Base-by-base conservation (phyloP, 1,140 invertebrate genomes). In the Mya arenaria region DNA sequence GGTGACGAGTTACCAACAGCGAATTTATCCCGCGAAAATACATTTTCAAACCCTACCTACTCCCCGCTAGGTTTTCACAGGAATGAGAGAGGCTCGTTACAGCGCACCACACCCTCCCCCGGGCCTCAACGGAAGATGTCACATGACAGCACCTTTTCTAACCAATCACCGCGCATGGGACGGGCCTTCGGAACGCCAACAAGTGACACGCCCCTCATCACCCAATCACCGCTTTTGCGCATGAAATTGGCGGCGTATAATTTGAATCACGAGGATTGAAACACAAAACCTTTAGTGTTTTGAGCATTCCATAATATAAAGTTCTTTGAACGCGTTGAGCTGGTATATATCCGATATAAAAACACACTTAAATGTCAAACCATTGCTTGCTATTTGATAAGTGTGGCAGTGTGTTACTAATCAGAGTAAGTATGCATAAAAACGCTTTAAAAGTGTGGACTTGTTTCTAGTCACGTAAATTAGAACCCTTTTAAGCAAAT, bases 231-330 rank as follows among this genome's bases (percentile, higher is more conserved):
- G 17, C 58, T 82, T 23, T 69, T 82, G 5, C 69, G 79, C 37
- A 25, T 82, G 17, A 82, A 82, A 55, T 44, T 82, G 23, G 79
- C 79, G 17, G 79, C 79, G 5, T 82, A 82, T 56, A 82, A 82
- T 39, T 41, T 82, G 5, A 73, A 73, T 39, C 79, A 82, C 37
- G 79, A 82, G 52, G 79, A 82, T 58, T 80, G 44, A 68, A 10
- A 52, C 19, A 23, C 48, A 52, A 2, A 17, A 52, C 19, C 19
- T n/a, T 52, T 52, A 10, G 25, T 52, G 8, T 52, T n/a, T n/a
- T n/a, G n/a, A n/a, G n/a, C n/a, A n/a, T n/a, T n/a, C n/a, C n/a
- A n/a, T n/a, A n/a, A n/a, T n/a, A n/a, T n/a, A n/a, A n/a, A n/a
- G n/a, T n/a, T n/a, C n/a, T n/a, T n/a, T n/a, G n/a, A n/a, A n/a